These are phyloP conservation scores for Motacilla tschutschensis DNA, from an alignment of 2,113 vertebrate species.

Conservation along the genomic window DNA sequence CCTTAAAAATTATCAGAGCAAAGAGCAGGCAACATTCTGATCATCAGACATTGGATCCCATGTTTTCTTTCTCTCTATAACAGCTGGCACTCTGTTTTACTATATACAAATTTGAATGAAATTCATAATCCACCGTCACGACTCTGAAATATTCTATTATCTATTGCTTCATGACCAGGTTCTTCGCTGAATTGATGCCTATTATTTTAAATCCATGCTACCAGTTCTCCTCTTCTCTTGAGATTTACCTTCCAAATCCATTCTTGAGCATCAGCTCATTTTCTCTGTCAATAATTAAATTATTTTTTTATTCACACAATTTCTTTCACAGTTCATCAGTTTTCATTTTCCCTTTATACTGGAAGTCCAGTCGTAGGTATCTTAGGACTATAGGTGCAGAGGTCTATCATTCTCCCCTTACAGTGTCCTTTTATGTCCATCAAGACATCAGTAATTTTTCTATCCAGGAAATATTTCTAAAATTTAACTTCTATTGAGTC, in stretches of 20 bases:
- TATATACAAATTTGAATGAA: not conserved
- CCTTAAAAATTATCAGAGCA: not conserved
- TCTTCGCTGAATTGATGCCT: not conserved
- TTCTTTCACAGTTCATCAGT: not conserved
- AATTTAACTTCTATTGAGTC: not conserved
- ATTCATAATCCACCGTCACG: not conserved
- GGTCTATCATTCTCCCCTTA: not conserved
- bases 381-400: not conserved
- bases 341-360: not conserved
- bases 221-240: not conserved
- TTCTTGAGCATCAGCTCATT: not conserved
- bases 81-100: not conserved
- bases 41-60: not conserved
- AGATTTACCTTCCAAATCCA: not conserved
- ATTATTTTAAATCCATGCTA: not conserved
- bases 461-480: not conserved
- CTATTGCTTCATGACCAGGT: not conserved
- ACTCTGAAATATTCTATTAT: not conserved
- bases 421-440: not conserved
- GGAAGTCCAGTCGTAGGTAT: not conserved
- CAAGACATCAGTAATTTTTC: not conserved
- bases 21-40: not conserved
- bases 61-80: not conserved
- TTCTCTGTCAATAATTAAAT: not conserved
- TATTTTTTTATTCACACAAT: not conserved